Conservation (phyloP, 1,140 invertebrate species). For the Drosophila virilis region DNA sequence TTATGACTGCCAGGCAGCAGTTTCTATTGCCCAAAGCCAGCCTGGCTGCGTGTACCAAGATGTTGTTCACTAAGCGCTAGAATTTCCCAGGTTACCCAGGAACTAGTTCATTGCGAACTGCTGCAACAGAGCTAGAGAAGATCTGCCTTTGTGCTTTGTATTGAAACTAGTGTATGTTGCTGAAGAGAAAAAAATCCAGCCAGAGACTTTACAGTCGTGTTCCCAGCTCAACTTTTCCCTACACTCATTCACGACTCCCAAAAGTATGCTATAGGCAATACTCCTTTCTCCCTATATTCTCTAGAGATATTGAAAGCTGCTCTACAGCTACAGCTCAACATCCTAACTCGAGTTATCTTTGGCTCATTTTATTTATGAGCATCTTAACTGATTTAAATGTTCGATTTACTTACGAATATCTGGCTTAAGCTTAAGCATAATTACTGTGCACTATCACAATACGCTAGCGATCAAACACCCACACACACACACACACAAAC, state of each 20-base stretch:
- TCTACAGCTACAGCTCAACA: background rate
- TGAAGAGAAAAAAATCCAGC: too few species aligned
- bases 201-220: too few species aligned
- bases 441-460: slow-evolving; percentile 28
- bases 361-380: slow-evolving; percentile 3
- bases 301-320: too few species aligned
- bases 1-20: background rate
- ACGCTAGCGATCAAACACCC: slow-evolving; percentile 13
- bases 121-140: background rate
- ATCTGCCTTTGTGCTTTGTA: too few species aligned
- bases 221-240: too few species aligned
- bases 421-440: slow-evolving; percentile 11
- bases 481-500: background rate
- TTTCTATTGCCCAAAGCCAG: background rate
- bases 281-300: too few species aligned
- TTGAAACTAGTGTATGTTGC: too few species aligned
- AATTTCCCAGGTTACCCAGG: background rate
- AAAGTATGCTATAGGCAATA: too few species aligned
- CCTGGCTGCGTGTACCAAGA: too few species aligned
- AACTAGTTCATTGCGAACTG: background rate
- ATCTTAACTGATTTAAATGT: slow-evolving; percentile 16
- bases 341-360: background rate
- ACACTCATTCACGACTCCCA: too few species aligned
- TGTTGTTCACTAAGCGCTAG: background rate
- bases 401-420: slow-evolving; percentile 8